phyloP scores from a whole-genome alignment of 2,113 vertebrate genomes.

The Myrmecobius fasciatus region DNA sequence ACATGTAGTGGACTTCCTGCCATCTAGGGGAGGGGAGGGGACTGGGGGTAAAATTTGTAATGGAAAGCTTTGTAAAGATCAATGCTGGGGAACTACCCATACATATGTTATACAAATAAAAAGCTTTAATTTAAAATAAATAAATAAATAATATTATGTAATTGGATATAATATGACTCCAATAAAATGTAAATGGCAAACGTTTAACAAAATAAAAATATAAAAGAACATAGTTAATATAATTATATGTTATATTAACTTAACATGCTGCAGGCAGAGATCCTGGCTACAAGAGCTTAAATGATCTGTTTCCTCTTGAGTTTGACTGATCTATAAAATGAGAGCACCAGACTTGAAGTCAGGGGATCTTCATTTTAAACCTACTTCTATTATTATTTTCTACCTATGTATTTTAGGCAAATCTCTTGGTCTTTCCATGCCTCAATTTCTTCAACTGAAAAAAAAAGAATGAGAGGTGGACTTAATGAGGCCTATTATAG shows the following conservation, averaged over 20 bases:
- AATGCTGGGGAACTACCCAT: too few species aligned
- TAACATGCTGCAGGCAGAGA: not conserved
- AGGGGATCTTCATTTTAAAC: not conserved
- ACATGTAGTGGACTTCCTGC: too few species aligned
- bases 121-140: too few species aligned
- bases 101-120: too few species aligned
- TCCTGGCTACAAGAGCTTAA: not conserved
- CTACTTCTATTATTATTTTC: not conserved
- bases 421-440: not conserved
- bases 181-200: too few species aligned
- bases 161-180: too few species aligned
- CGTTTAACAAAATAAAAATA: not conserved
- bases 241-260: not conserved
- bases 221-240: not conserved
- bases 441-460: not conserved
- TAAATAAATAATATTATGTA: too few species aligned
- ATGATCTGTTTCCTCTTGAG: not conserved
- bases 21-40: too few species aligned
- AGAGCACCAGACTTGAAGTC: not conserved
- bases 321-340: not conserved
- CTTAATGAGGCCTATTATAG: not conserved
- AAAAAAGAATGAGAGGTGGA: not conserved
- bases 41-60: too few species aligned
- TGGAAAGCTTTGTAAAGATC: too few species aligned
- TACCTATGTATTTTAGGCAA: not conserved